Conservation (phyloP, 2,113 vertebrate species). For the Chunga burmeisteri region DNA sequence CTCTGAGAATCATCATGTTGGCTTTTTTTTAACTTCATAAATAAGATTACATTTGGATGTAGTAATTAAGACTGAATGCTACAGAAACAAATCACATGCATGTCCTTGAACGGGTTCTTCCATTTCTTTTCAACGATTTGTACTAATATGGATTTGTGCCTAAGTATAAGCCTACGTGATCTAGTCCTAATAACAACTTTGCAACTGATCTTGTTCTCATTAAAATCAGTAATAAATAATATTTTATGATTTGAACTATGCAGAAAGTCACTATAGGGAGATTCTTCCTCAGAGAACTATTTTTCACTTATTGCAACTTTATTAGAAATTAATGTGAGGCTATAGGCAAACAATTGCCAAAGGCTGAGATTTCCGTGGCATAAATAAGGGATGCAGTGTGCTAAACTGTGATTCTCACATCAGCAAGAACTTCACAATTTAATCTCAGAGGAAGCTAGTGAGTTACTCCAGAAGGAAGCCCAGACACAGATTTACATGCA, state of each 20-base stretch:
- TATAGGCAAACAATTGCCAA: neutral
- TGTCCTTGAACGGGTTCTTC: neutral
- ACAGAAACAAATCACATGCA: neutral
- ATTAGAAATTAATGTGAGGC: neutral
- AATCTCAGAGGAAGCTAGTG: neutral
- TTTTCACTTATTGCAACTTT: neutral
- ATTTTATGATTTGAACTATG: neutral
- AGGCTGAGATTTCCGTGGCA: neutral
- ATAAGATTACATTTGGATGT: neutral
- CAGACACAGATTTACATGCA: neutral
- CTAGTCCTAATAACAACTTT: neutral
- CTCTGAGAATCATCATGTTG: neutral
- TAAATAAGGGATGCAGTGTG: neutral
- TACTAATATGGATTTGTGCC: neutral
- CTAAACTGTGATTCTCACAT: neutral
- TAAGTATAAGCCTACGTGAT: neutral
- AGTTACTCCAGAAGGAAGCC: neutral
- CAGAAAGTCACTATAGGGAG: neutral
- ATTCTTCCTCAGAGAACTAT: neutral
- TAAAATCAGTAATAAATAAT: neutral
- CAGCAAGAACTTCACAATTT: neutral
- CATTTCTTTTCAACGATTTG: neutral
- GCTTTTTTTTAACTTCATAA: neutral
- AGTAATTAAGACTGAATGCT: neutral
- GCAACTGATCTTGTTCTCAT: neutral